phyloP scores from a whole-genome alignment of 2,888 invertebrate genomes.

The Lumbricus terrestris region DNA sequence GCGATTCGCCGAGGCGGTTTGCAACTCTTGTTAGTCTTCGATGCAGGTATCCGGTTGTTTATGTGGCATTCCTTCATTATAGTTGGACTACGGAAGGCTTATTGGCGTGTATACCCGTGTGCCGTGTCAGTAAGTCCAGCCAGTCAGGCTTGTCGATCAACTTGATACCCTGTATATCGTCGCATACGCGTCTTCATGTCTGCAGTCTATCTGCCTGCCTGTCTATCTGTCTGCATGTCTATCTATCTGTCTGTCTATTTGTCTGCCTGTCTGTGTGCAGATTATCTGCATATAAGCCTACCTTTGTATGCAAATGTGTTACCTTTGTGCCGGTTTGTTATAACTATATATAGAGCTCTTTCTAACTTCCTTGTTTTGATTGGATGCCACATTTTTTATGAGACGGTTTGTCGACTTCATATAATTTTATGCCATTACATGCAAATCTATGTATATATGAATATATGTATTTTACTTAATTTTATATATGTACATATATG shows the following conservation, averaged over 20 bases:
- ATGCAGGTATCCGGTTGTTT: not conserved
- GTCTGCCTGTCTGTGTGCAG: not conserved
- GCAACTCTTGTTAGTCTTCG: not conserved
- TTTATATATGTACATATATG: no score
- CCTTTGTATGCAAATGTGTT: not conserved
- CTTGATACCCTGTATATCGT: no score
- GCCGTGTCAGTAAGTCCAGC: not conserved
- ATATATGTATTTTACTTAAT: no score
- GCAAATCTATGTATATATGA: not conserved
- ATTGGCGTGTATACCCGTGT: not conserved
- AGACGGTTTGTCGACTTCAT: not conserved
- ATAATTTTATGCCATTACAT: not conserved
- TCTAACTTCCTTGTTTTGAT: not conserved
- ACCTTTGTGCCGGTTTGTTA: not conserved
- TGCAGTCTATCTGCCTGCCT: not conserved
- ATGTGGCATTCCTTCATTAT: not conserved
- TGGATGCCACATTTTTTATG: not conserved
- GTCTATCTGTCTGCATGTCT: not conserved
- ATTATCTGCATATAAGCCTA: not conserved
- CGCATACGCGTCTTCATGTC: no score
- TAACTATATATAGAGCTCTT: not conserved
- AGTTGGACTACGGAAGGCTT: not conserved
- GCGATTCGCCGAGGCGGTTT: no score
- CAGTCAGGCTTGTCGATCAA: no score
- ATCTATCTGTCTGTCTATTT: not conserved